A percentile compares a stretch with the other conserved stretches of the same genome.
These are phyloP conservation scores for Tryphoninae sp. DNA, from an alignment of 2,888 invertebrate genomes.

Conservation along the genomic window DNA sequence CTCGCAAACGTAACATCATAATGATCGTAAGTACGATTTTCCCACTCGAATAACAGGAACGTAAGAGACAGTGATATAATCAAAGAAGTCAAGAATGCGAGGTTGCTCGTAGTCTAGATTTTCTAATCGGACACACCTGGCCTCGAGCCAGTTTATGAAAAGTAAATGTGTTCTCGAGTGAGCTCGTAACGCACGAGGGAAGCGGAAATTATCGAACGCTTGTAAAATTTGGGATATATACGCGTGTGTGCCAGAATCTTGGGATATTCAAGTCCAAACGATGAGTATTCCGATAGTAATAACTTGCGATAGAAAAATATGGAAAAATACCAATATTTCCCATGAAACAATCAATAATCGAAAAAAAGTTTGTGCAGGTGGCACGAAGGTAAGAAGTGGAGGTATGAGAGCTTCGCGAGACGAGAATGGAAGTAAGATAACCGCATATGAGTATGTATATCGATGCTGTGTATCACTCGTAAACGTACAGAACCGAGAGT, in stretches of 20 bases:
- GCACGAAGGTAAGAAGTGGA: background rate
- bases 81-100: conserved; percentile 24
- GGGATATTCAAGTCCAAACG: background rate
- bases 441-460: conserved; percentile 6
- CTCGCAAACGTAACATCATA: conserved; percentile 10
- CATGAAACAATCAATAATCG: no score
- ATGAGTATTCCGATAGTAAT: background rate
- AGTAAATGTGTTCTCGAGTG: conserved; percentile 41
- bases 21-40: background rate
- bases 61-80: conserved; percentile 18
- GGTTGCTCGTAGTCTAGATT: conserved; percentile 39
- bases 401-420: background rate
- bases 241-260: background rate
- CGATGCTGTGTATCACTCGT: conserved; percentile 28
- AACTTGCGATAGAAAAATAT: no score
- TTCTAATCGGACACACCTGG: conserved; percentile 53
- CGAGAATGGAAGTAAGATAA: conserved; percentile 44
- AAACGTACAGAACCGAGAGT: conserved; percentile 47
- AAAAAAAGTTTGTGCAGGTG: no score
- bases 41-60: background rate
- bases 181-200: conserved; percentile 42
- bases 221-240: conserved; percentile 22
- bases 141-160: conserved; percentile 51
- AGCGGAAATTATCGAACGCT: conserved; percentile 47
- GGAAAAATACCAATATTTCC: no score